phyloP scores from a whole-genome alignment of 2,797 vertebrate genomes.

The Sparus aurata region DNA sequence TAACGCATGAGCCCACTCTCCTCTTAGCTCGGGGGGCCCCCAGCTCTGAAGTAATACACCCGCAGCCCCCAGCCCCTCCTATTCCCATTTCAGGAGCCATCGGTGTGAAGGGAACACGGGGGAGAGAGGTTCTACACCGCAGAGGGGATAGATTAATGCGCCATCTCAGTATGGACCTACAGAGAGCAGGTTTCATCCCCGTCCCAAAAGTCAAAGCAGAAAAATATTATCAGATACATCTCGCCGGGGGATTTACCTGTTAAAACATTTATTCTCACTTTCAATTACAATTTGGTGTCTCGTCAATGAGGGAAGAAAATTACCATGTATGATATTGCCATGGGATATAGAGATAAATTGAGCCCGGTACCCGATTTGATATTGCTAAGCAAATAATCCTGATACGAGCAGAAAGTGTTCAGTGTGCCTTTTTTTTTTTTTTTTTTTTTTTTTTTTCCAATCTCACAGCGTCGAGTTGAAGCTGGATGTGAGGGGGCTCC shows the following conservation, averaged over 20 bases:
- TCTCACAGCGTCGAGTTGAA: slow-evolving; percentile 35
- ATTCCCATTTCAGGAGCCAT: slow-evolving; percentile 76
- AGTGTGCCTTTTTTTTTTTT: not conserved
- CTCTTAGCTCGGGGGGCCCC: slow-evolving; percentile 51
- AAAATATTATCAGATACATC: slow-evolving; percentile 71
- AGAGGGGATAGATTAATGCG: slow-evolving; percentile 75
- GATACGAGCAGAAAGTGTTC: slow-evolving; percentile 47
- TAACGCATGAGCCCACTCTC: slow-evolving; percentile 71
- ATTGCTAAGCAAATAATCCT: slow-evolving; percentile 61
- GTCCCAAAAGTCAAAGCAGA: slow-evolving; percentile 62
- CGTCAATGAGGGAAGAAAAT: slow-evolving; percentile 59
- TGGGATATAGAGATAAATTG: slow-evolving; percentile 70
- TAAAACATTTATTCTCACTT: slow-evolving; percentile 78
- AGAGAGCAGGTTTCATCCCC: slow-evolving; percentile 59
- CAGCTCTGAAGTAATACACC: slow-evolving; percentile 68
- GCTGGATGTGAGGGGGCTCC: slow-evolving; percentile 3
- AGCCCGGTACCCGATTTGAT: slow-evolving; percentile 56
- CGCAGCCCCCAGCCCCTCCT: slow-evolving; percentile 31
- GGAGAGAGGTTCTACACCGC: slow-evolving; percentile 55
- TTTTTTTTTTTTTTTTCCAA: slow-evolving; percentile 14
- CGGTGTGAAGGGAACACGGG: slow-evolving; percentile 65
- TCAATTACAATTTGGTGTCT: slow-evolving; percentile 74
- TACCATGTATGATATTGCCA: slow-evolving; percentile 49
- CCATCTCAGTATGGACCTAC: slow-evolving; percentile 79
- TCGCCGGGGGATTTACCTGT: slow-evolving; percentile 64